Conservation (phyloP, 2,113 vertebrate genomes). For the Porphyrio hochstetteri region DNA sequence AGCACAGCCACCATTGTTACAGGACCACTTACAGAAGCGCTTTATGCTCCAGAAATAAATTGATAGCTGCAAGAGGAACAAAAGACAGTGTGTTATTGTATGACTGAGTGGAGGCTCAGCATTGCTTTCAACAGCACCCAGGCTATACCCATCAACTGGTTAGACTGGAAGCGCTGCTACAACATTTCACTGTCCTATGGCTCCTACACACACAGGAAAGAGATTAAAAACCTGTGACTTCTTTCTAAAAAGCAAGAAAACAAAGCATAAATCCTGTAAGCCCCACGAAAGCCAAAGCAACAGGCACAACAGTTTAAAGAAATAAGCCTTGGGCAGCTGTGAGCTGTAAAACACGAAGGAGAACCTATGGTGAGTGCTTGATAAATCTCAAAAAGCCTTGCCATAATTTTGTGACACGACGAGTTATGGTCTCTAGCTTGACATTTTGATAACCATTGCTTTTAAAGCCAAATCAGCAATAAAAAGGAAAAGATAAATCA, state of each 20-base stretch:
- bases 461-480: background rate
- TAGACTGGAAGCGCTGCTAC: background rate
- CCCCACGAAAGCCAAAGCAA: background rate
- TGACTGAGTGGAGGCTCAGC: background rate
- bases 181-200: fast-evolving
- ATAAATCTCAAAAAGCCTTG: background rate
- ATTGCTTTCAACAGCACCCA: fast-evolving
- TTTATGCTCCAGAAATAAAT: background rate
- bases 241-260: background rate
- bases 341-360: background rate
- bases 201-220: background rate
- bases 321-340: background rate
- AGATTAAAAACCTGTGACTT: fast-evolving
- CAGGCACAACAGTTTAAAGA: background rate
- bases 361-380: background rate
- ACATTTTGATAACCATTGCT: background rate
- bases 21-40: background rate
- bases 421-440: background rate
- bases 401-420: background rate
- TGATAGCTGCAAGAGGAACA: background rate
- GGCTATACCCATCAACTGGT: background rate
- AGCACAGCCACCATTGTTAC: background rate
- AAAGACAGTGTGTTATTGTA: fast-evolving
- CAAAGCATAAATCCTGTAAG: background rate
- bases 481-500: background rate